Base-by-base conservation (phyloP, 2,888 invertebrate genomes). In the Elgonia sp. region DNA sequence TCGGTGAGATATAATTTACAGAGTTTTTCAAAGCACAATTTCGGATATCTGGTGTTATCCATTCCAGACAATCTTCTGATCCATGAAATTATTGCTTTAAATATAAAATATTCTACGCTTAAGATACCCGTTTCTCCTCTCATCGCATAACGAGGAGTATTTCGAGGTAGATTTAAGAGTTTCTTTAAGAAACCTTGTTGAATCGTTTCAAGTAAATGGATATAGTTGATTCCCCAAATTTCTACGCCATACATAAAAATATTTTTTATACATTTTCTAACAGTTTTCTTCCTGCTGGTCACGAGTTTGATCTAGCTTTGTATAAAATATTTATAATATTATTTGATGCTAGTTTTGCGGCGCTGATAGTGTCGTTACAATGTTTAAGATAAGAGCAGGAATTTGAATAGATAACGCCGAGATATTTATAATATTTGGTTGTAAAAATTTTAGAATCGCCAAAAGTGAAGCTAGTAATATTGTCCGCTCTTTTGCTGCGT, bases 111-210 rank as follows among this genome's bases (percentile, higher is more conserved):
- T 16, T 69, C 69, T 21, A 29, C 29, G 20, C 69, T 40, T 16
- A 29, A 6, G 14, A 21, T 69, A 16, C 50, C 53, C 7, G 69
- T 69, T 69, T 69, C 69, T 29, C 12, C 29, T 69, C 69, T 50
- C 21, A 69, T 29, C n/a, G 53, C 69, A 53, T 69, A 69, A 16
- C 69, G 69, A 6, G 53, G 53, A 6, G 69, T 69, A 20, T 46
- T 69, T 50, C 29, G 50, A 5, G 69, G 50, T 29, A 69, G 53
- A 29, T 50, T 21, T 7, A 75, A 12, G n/a, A 42, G 4, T 62
- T 46, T 75, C 18, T 75, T 75, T n/a, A 75, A 42, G 50, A 46
- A 75, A 6, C 21, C 75, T 29, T 75, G 62, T 46, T 75, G 62
- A n/a, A 75, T 14, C 9, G 16, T 5, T 75, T 75, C 75, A 9